phyloP scores from a whole-genome alignment of 2,113 vertebrate genomes.

The Antidorcas marsupialis region DNA sequence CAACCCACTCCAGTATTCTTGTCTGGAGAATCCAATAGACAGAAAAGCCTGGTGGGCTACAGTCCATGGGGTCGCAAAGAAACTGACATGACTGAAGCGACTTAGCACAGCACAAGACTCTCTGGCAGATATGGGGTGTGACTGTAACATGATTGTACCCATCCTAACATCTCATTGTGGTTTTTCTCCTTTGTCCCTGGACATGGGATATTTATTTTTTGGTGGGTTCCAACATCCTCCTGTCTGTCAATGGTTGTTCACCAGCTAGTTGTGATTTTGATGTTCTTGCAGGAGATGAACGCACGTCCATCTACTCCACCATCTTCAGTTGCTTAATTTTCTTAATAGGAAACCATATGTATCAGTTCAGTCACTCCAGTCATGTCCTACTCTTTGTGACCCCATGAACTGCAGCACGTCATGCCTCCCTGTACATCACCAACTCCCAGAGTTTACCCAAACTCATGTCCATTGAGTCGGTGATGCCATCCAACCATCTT shows the following conservation, averaged over 20 bases:
- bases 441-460: not conserved
- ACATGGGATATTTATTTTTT: not conserved
- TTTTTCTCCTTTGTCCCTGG: not conserved
- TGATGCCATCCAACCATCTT: not conserved
- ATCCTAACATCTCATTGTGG: not conserved
- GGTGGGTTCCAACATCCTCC: not conserved
- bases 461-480: not conserved
- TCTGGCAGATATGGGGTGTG: not conserved
- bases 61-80: not conserved
- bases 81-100: not conserved
- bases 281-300: not conserved
- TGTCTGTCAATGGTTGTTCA: not conserved
- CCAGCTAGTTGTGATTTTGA: not conserved
- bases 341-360: not conserved
- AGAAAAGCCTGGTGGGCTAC: not conserved
- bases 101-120: not conserved
- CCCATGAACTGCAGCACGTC: not conserved
- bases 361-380: not conserved
- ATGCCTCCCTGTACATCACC: not conserved
- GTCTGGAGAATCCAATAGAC: not conserved
- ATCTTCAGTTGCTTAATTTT: not conserved
- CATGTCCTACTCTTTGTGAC: not conserved
- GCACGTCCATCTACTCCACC: not conserved
- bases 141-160: not conserved
- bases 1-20: not conserved